Percentiles rank a stretch among this genome's conserved stretches.
Evolutionary conservation across 2,113 vertebrate genomes (phyloP).

Genomic region (Apteryx owenii): DNA sequence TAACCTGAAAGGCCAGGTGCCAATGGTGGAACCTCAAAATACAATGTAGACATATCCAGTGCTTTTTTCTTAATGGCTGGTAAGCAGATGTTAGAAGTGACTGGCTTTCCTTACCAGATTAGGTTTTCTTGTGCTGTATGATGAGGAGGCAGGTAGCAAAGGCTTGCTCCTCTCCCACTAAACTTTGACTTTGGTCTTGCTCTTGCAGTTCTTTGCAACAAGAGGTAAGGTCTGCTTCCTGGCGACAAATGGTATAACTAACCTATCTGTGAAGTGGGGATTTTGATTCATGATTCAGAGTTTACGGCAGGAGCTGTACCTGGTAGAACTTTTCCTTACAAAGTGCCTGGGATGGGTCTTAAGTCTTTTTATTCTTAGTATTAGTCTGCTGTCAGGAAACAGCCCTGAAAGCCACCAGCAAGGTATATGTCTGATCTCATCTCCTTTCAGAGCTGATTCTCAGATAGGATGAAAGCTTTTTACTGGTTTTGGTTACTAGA

Average conservation of each 20-base stretch:
- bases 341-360: conserved; percentile 6
- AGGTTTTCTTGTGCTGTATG: background rate
- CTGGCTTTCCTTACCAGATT: background rate
- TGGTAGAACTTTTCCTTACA: conserved; percentile 22
- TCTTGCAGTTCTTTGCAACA: background rate
- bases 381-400: conserved; percentile 46
- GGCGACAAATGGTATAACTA: accelerated
- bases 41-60: accelerated
- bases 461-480: conserved; percentile 64
- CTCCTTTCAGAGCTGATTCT: conserved; percentile 62
- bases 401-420: conserved; percentile 45
- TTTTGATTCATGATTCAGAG: background rate
- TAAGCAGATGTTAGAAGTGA: background rate
- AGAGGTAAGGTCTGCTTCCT: background rate
- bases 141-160: background rate
- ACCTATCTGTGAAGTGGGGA: background rate
- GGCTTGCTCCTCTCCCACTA: background rate
- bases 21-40: background rate
- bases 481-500: conserved; percentile 63
- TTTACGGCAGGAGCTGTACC: background rate
- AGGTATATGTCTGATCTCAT: conserved; percentile 56
- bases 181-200: background rate
- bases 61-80: accelerated
- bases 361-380: conserved; percentile 51
- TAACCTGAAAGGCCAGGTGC: accelerated